Conservation (phyloP, 2,888 invertebrate species). For the Macropis europaea region DNA sequence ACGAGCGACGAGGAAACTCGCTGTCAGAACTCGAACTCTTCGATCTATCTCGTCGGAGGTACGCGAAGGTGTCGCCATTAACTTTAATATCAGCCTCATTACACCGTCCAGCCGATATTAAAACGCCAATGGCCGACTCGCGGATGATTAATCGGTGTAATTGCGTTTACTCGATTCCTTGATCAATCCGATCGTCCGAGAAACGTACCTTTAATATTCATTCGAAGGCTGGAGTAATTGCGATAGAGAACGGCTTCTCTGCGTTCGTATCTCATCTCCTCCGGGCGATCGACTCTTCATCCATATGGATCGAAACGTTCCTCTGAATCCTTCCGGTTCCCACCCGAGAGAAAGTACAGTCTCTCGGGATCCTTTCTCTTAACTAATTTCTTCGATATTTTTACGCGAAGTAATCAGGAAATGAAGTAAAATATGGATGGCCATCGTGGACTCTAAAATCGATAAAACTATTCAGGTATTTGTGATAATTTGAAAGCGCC, state of each 20-base stretch:
- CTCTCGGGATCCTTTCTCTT: too few relatives aligned
- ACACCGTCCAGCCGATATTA: conserved; percentile 43
- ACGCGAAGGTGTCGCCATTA: conserved; percentile 54
- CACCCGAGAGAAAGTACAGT: not conserved
- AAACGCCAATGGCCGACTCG: conserved; percentile 29
- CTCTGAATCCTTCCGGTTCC: not conserved
- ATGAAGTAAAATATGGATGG: too few relatives aligned
- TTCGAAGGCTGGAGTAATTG: conserved; percentile 33
- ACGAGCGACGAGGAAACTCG: conserved; percentile 31
- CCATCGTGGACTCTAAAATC: too few relatives aligned
- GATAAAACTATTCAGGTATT: too few relatives aligned
- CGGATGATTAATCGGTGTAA: conserved; percentile 54
- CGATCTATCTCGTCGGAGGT: conserved; percentile 68
- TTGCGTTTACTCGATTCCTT: conserved; percentile 52
- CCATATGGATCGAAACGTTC: conserved; percentile 17
- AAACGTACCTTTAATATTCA: conserved; percentile 43
- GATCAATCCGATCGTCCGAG: conserved; percentile 43
- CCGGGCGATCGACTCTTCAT: not conserved
- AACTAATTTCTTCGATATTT: too few relatives aligned
- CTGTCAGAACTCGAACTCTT: conserved; percentile 68
- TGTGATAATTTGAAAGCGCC: too few relatives aligned
- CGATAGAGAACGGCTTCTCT: conserved; percentile 8
- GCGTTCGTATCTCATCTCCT: not conserved
- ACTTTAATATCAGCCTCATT: conserved; percentile 54
- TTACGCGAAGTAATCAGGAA: too few relatives aligned